phyloP scores from a whole-genome alignment of 2,888 invertebrate species.

The Pammene fasciana region DNA sequence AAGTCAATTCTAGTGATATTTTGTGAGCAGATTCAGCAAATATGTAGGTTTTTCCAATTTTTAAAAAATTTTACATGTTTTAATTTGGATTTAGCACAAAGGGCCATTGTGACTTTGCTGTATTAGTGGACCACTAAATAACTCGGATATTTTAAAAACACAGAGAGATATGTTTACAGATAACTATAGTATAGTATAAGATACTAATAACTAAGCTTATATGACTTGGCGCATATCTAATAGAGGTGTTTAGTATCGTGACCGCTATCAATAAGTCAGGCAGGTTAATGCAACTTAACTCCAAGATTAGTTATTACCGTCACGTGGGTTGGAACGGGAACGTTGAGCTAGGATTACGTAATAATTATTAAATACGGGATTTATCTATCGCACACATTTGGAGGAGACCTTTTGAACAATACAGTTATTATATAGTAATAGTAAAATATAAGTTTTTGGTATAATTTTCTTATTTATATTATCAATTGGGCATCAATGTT shows the following conservation, averaged over 20 bases:
- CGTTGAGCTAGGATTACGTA: not conserved
- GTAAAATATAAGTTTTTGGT: too few relatives aligned
- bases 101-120: too few relatives aligned
- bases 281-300: conserved; percentile 4
- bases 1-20: not conserved
- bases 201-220: too few relatives aligned
- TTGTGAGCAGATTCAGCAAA: not conserved
- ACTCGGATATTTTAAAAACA: too few relatives aligned
- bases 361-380: conserved; percentile 2
- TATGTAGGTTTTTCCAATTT: not conserved
- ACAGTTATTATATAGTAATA: too few relatives aligned
- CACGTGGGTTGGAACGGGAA: not conserved
- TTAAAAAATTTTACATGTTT: too few relatives aligned
- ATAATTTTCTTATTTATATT: too few relatives aligned
- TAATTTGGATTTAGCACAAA: too few relatives aligned
- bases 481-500: too few relatives aligned
- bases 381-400: not conserved
- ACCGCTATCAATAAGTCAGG: conserved; percentile 1
- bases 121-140: too few relatives aligned
- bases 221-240: not conserved
- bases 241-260: not conserved
- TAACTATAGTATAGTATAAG: too few relatives aligned
- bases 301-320: conserved; percentile 13
- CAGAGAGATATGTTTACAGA: too few relatives aligned
- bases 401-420: not conserved